Evolutionary conservation across 2,113 vertebrate species (phyloP).

Genomic region (Myodes glareolus): DNA sequence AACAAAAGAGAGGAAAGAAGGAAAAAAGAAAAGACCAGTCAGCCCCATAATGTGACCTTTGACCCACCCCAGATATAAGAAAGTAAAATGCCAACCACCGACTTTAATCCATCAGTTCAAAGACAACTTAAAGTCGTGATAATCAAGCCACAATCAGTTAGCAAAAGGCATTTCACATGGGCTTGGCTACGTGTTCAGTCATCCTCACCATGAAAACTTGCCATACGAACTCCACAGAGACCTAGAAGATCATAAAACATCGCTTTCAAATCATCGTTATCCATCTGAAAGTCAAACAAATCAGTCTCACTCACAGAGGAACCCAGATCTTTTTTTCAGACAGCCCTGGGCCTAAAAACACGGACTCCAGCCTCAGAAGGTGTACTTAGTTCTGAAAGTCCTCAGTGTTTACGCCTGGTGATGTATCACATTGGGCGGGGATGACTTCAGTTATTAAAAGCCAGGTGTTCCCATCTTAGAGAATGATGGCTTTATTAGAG

Average conservation of each 20-base stretch:
- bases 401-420: neutral
- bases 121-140: constrained; percentile 37
- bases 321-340: neutral
- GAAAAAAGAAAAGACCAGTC: neutral
- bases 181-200: neutral
- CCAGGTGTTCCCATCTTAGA: neutral
- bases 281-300: neutral
- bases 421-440: neutral
- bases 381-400: constrained; percentile 16
- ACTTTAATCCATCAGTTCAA: constrained; percentile 31
- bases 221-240: neutral
- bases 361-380: neutral
- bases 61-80: neutral
- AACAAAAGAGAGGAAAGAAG: neutral
- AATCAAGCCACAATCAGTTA: neutral
- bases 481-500: neutral
- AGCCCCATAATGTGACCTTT: neutral
- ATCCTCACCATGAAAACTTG: neutral
- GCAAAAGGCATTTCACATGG: neutral
- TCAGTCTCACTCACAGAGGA: neutral
- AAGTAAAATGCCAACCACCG: constrained; percentile 28
- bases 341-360: neutral
- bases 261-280: neutral
- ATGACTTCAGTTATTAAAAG: constrained; percentile 15
- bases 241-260: neutral